Evolutionary conservation across 2,888 invertebrate species (phyloP).

Genomic region (Agriopis leucophaearia): DNA sequence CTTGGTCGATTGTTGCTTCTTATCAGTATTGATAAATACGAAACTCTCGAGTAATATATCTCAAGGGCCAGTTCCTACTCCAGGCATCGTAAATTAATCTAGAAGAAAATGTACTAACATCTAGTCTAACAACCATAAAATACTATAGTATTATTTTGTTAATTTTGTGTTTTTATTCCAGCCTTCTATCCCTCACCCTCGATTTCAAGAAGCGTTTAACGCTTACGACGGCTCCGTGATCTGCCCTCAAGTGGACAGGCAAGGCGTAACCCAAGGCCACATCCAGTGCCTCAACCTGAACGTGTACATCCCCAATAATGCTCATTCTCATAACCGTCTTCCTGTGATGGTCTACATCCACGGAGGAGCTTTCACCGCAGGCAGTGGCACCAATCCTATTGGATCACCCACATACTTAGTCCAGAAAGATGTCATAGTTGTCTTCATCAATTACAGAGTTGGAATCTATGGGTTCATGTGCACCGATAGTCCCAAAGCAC

Average conservation of each 20-base stretch:
- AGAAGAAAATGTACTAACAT: no score
- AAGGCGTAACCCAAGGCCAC: conserved; percentile 6
- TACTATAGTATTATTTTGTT: background rate
- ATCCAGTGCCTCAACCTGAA: conserved; percentile 62
- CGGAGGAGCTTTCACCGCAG: conserved; percentile 55
- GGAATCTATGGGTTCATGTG: conserved; percentile 61
- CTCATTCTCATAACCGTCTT: conserved; percentile 45
- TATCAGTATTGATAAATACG: no score
- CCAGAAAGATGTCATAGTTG: conserved; percentile 51
- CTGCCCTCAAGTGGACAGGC: conserved; percentile 20
- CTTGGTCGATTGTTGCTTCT: no score
- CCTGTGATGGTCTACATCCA: conserved; percentile 67
- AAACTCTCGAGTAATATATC: no score
- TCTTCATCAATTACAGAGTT: conserved; percentile 56
- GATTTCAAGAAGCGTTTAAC: conserved; percentile 45
- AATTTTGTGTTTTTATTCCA: conserved; percentile 5
- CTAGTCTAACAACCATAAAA: no score
- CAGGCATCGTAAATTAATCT: background rate
- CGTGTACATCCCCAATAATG: conserved; percentile 59
- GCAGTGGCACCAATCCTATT: conserved; percentile 54
- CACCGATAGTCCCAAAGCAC: conserved; percentile 50
- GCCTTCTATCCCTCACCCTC: conserved; percentile 19
- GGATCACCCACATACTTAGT: conserved; percentile 51
- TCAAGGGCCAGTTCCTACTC: no score
- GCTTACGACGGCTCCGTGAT: conserved; percentile 19